Percentiles rank a stretch among this genome's conserved stretches.
phyloP scores from a whole-genome alignment of 2,888 invertebrate species.

The Deilephila elpenor region DNA sequence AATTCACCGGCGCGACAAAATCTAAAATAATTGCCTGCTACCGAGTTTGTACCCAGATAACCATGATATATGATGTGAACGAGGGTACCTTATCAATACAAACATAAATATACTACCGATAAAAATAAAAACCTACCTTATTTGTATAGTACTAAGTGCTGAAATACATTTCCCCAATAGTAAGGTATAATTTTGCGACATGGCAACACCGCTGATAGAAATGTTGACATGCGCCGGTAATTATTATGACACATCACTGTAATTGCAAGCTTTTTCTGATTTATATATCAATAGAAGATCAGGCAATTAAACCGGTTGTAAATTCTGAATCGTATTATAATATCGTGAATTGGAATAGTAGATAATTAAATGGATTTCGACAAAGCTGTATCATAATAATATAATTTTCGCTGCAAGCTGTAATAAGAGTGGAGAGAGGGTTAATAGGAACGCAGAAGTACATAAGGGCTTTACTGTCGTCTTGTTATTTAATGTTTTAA shows the following conservation, averaged over 20 bases:
- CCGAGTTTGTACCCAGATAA: conserved; percentile 60
- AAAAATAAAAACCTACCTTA: conserved; percentile 31
- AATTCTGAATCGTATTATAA: neutral
- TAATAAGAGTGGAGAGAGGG: no score
- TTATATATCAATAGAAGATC: conserved; percentile 50
- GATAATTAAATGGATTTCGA: neutral
- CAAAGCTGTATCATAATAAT: no score
- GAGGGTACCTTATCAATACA: conserved; percentile 43
- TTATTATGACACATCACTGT: conserved; percentile 58
- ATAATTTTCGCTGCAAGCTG: no score
- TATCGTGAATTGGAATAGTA: neutral
- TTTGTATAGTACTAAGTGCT: neutral
- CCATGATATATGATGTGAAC: conserved; percentile 62
- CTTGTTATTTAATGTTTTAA: no score
- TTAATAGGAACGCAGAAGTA: no score
- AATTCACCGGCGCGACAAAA: conserved; percentile 55
- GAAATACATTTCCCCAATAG: conserved; percentile 27
- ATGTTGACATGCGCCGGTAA: conserved; percentile 53
- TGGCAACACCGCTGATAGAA: conserved; percentile 46
- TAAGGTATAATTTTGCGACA: conserved; percentile 30
- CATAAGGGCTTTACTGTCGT: no score
- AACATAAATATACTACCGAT: conserved; percentile 36
- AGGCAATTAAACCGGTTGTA: neutral
- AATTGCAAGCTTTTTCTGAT: conserved; percentile 52
- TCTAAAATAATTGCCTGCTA: conserved; percentile 66